Evolutionary conservation across 1,140 invertebrate genomes (phyloP).

Genomic region (Bacillus rossius): DNA sequence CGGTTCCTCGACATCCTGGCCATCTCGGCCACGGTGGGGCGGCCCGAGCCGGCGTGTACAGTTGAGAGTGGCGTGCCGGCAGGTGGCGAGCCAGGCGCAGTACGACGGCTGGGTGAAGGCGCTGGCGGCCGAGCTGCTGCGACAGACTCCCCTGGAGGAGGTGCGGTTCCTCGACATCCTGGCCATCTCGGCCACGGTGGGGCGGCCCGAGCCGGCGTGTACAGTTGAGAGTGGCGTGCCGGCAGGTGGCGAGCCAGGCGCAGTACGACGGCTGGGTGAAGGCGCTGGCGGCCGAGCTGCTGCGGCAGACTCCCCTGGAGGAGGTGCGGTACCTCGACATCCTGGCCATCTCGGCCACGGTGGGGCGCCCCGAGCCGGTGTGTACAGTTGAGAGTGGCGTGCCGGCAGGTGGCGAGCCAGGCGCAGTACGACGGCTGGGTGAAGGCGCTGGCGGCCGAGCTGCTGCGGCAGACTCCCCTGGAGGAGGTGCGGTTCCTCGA

Average conservation of each 20-base stretch:
- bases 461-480: conserved; percentile 57
- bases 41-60: no score
- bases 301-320: conserved; percentile 56
- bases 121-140: conserved; percentile 53
- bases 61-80: no score
- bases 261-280: conserved; percentile 58
- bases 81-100: conserved; percentile 50
- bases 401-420: conserved; percentile 48
- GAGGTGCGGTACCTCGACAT: conserved; percentile 42
- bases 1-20: conserved; percentile 42
- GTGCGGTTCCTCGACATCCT: conserved; percentile 40
- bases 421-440: conserved; percentile 56
- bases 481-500: conserved; percentile 44
- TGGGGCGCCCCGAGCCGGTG: no score
- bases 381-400: no score
- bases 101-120: conserved; percentile 59
- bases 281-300: conserved; percentile 53
- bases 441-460: conserved; percentile 53
- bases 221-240: no score
- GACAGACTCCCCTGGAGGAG: conserved; percentile 56
- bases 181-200: conserved; percentile 39
- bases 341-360: conserved; percentile 40
- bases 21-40: conserved; percentile 39
- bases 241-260: conserved; percentile 49
- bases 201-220: no score